phyloP scores from a whole-genome alignment of 2,797 vertebrate genomes.

The Onychomys leucogaster region DNA sequence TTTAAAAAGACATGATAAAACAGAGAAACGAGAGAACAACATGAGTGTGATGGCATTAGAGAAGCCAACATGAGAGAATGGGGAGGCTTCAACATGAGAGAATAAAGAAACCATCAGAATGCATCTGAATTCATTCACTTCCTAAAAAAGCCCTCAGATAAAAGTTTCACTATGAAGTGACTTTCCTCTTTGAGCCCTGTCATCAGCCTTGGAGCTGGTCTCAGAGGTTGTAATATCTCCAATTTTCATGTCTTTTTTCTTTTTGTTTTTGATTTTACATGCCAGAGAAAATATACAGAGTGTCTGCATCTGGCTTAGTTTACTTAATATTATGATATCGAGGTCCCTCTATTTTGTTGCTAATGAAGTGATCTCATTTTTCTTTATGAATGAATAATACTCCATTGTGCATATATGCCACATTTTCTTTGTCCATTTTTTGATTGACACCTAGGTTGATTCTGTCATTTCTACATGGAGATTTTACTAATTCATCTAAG shows the following conservation, averaged over 20 bases:
- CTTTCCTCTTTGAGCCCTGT: too few species aligned
- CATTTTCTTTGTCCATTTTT: neutral
- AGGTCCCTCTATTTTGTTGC: neutral
- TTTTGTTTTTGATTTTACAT: neutral
- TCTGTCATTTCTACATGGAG: neutral
- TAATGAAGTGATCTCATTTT: neutral
- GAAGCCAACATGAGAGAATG: too few species aligned
- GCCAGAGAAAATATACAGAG: neutral
- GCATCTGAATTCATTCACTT: too few species aligned
- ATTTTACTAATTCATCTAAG: neutral
- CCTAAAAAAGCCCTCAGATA: too few species aligned
- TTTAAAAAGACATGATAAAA: too few species aligned
- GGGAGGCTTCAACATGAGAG: too few species aligned
- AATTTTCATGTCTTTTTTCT: neutral
- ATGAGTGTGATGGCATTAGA: too few species aligned
- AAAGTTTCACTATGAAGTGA: too few species aligned
- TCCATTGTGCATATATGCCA: neutral
- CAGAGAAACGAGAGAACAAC: too few species aligned
- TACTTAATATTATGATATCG: neutral
- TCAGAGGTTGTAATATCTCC: too few species aligned
- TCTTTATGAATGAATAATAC: neutral
- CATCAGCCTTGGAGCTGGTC: too few species aligned
- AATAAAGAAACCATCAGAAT: too few species aligned
- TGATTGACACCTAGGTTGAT: neutral
- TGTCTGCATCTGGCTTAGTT: neutral